Evolutionary conservation across 2,113 vertebrate genomes (phyloP).

Genomic region (Anhinga rufa): DNA sequence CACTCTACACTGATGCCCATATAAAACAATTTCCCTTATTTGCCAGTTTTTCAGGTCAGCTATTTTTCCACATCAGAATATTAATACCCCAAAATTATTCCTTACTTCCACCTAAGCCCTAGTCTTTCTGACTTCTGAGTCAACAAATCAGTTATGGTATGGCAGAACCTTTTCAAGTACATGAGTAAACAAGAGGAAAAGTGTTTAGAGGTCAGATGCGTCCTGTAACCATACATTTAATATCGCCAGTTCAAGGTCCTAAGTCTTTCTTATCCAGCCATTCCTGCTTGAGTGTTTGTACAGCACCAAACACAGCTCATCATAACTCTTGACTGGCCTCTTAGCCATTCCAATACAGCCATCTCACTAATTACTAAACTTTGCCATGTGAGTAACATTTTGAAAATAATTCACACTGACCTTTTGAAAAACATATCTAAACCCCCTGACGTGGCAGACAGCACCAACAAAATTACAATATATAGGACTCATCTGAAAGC

Average conservation of each 20-base stretch:
- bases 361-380: not conserved
- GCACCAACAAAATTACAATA: not conserved
- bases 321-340: not conserved
- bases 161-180: not conserved
- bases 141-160: not conserved
- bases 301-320: not conserved
- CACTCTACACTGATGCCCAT: not conserved
- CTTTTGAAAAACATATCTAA: not conserved
- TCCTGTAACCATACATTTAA: not conserved
- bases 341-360: not conserved
- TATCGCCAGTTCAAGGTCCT: not conserved
- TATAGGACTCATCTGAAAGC: not conserved
- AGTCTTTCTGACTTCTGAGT: not conserved
- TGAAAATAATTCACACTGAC: not conserved
- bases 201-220: not conserved
- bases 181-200: not conserved
- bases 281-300: not conserved
- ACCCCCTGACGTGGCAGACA: not conserved
- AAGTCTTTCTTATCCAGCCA: not conserved
- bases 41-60: not conserved
- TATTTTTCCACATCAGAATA: not conserved
- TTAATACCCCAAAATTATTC: not conserved
- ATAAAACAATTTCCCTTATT: not conserved
- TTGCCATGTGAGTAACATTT: not conserved
- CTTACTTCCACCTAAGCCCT: not conserved